These are phyloP conservation scores for Percina caprodes DNA, from an alignment of 2,113 vertebrate genomes.

Conservation along the genomic window DNA sequence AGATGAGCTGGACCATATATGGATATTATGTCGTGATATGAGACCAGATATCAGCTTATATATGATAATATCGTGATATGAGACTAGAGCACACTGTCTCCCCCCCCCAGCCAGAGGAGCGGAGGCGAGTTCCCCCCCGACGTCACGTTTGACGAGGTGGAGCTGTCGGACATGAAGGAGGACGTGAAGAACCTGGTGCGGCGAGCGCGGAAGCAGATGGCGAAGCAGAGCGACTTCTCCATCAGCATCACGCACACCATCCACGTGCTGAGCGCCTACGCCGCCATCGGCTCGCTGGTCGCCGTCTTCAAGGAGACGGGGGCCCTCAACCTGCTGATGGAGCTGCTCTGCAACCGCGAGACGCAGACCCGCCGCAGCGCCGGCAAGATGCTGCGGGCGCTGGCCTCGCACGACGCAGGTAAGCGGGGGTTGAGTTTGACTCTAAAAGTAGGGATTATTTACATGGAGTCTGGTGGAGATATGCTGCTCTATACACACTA, in stretches of 20 bases:
- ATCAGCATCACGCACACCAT: constrained; percentile 92
- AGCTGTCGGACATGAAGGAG: constrained; percentile 91
- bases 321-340: constrained; percentile 92
- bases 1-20: no score
- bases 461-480: no score
- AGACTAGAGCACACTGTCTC: no score
- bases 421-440: no score
- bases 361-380: constrained; percentile 90
- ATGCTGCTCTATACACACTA: no score
- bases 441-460: no score
- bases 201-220: constrained; percentile 89
- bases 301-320: constrained; percentile 92
- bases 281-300: constrained; percentile 90
- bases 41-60: no score
- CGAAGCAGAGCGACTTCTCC: constrained; percentile 82
- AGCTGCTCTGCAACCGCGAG: constrained; percentile 92
- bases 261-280: constrained; percentile 93
- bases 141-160: constrained; percentile 86
- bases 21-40: no score
- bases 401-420: constrained; percentile 91
- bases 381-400: constrained; percentile 92
- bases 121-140: constrained; percentile 68
- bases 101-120: constrained; percentile 18
- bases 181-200: constrained; percentile 91
- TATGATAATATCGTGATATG: no score